A percentile compares a stretch with the other conserved stretches of the same genome.
These are phyloP conservation scores for Eurytoma californica DNA, from an alignment of 2,888 invertebrate genomes.

Conservation along the genomic window DNA sequence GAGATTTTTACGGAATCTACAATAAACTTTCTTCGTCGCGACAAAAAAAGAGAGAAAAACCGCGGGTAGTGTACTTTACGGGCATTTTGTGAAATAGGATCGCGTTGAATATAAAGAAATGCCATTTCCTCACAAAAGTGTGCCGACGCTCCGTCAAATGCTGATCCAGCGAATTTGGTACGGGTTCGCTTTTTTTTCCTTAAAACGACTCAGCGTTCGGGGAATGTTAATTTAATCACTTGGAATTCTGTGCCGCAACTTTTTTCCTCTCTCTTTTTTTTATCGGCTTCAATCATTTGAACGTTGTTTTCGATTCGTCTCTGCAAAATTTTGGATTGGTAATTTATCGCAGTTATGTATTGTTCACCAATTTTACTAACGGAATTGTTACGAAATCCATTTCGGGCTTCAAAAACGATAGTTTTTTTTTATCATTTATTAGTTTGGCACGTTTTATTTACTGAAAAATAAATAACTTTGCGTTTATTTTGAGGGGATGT, in stretches of 20 bases:
- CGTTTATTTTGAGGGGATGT: too few relatives aligned
- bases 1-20: conserved; percentile 28
- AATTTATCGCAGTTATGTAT: too few relatives aligned
- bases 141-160: conserved; percentile 16
- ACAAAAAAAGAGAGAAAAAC: background rate
- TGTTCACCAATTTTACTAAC: too few relatives aligned
- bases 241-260: conserved; percentile 25
- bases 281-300: background rate
- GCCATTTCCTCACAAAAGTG: conserved; percentile 26
- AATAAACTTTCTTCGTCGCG: conserved; percentile 38
- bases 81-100: conserved; percentile 41
- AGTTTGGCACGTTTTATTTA: too few relatives aligned
- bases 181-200: conserved; percentile 1
- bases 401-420: too few relatives aligned
- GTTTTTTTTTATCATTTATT: too few relatives aligned
- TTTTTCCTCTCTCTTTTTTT: background rate
- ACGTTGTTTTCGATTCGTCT: too few relatives aligned
- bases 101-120: conserved; percentile 22
- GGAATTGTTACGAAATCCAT: too few relatives aligned
- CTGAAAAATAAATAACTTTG: too few relatives aligned
- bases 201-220: conserved; percentile 47
- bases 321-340: too few relatives aligned
- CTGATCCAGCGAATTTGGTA: conserved; percentile 36
- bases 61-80: conserved; percentile 2
- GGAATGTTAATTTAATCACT: conserved; percentile 52